Percentiles rank a stretch among this genome's conserved stretches.
phyloP scores from a whole-genome alignment of 2,113 vertebrate species.

The Apistogramma diplotaenia region DNA sequence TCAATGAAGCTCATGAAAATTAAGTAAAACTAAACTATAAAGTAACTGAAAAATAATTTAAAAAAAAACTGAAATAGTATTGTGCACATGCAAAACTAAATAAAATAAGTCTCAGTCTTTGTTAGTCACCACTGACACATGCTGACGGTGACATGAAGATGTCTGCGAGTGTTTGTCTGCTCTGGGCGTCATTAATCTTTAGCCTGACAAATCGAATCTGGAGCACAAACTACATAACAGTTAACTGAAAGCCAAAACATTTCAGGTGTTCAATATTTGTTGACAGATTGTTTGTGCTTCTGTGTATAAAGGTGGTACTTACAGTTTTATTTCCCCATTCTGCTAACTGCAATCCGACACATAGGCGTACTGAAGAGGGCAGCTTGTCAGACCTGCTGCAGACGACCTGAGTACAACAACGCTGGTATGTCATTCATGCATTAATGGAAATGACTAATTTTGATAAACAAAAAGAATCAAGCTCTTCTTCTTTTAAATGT shows the following conservation, averaged over 20 bases:
- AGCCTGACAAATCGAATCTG: too few relatives aligned
- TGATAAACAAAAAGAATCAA: neutral
- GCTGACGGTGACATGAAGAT: neutral
- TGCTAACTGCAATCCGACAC: neutral
- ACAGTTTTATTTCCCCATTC: conserved; percentile 64
- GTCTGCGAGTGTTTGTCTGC: too few relatives aligned
- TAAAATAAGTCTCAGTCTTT: neutral
- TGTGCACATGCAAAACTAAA: neutral
- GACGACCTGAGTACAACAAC: conserved; percentile 9
- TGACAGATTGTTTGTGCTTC: neutral
- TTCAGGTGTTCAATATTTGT: neutral
- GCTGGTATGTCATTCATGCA: neutral
- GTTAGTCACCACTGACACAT: neutral
- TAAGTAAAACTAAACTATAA: neutral
- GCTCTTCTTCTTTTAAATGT: neutral
- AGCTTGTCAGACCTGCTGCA: conserved; percentile 39
- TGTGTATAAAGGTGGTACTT: conserved; percentile 18
- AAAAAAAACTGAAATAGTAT: neutral
- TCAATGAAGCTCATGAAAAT: neutral
- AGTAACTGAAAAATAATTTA: neutral
- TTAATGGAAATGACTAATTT: neutral
- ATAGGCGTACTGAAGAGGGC: conserved; percentile 28
- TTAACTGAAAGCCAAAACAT: neutral
- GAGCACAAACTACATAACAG: neutral
- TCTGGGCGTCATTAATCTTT: too few relatives aligned